Evolutionary conservation across 2,113 vertebrate species (phyloP), one percentile per base, ranked within the genome.

Genomic region (Nothocercus nigrocapillus): DNA sequence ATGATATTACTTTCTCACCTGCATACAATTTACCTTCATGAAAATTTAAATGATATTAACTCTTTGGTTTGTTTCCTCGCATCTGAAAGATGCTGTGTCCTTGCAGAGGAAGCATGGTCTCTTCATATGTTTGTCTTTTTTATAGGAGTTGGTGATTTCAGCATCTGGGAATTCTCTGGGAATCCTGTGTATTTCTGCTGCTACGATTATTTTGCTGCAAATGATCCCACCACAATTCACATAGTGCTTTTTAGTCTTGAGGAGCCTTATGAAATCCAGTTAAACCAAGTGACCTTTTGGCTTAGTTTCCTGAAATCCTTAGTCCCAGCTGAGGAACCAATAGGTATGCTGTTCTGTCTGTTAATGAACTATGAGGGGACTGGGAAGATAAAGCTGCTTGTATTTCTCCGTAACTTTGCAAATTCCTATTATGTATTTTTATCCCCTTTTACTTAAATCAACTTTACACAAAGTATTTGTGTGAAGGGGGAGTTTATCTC

Each of bases 231-330:
- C 1, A 98, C 99, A 13, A 96, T 99, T 97, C 99, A 99, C 74
- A 40, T 99, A 95, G 98, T 99, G 4, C 97, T 99, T 58, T 99
- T 99, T 97, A 99, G 98, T 93, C 98, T 99, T 6, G 99, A 99
- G 97, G 99, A 99, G 86, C 98, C 99, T 47, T 99, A 99, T 12
- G 99, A 99, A 97, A 99, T 98, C 75, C 99, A 99, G 91, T 97
- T 99, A 94, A 98, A 99, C 76, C 99, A 99, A 98, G 98, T 99
- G 97, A 99, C 98, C 93, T 99, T 99, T 98, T 99, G 99, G 99
- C 98, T 99, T 62, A 99, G 98, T 97, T 98, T 99, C 95, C 98
- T 99, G 90, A 99, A 99, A 94, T 99, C 99, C 1, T 97, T 99
- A 67, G 98, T 98, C 16, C 98, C 98, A 15, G 98, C 99, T 4